A percentile compares a stretch with the other conserved stretches of the same genome.
These are phyloP conservation scores for Aegotheles bennettii DNA, from an alignment of 2,113 vertebrate species.

Conservation along the genomic window DNA sequence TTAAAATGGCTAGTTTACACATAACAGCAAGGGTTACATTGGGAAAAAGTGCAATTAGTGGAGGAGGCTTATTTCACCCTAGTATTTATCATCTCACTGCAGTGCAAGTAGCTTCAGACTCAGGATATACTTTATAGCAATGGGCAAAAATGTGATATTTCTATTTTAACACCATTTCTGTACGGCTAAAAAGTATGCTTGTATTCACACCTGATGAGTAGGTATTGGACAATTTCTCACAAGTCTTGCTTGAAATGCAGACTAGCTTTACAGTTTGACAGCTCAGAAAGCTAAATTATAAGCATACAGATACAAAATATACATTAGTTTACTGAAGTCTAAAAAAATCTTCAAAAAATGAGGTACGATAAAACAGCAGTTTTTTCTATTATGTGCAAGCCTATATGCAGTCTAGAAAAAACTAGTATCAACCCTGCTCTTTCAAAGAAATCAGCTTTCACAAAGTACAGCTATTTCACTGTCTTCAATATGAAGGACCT, in stretches of 20 bases:
- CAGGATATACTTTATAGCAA: not conserved
- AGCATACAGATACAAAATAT: constrained; percentile 7
- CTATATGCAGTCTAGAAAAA: constrained; percentile 25
- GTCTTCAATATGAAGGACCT: constrained; percentile 77
- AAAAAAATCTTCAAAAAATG: constrained; percentile 34
- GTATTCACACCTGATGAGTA: not conserved
- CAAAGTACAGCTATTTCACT: constrained; percentile 6
- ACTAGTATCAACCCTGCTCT: constrained; percentile 17
- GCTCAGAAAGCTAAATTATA: not conserved
- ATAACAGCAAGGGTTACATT: constrained; percentile 34
- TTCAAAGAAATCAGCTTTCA: constrained; percentile 26
- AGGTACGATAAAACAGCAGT: constrained; percentile 38
- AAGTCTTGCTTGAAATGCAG: not conserved
- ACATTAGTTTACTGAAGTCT: constrained; percentile 8
- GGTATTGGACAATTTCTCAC: not conserved
- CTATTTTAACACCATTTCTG: not conserved
- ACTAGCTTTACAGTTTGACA: not conserved
- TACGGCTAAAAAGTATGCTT: not conserved
- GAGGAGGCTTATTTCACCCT: not conserved
- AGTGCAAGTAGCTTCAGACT: not conserved
- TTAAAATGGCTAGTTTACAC: constrained; percentile 40
- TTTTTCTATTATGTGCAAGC: constrained; percentile 50
- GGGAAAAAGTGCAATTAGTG: constrained; percentile 9
- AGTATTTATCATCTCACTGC: not conserved
- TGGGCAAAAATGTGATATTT: not conserved